Conservation (phyloP, 2,113 vertebrate genomes). For the Sphyrna mokarran region DNA sequence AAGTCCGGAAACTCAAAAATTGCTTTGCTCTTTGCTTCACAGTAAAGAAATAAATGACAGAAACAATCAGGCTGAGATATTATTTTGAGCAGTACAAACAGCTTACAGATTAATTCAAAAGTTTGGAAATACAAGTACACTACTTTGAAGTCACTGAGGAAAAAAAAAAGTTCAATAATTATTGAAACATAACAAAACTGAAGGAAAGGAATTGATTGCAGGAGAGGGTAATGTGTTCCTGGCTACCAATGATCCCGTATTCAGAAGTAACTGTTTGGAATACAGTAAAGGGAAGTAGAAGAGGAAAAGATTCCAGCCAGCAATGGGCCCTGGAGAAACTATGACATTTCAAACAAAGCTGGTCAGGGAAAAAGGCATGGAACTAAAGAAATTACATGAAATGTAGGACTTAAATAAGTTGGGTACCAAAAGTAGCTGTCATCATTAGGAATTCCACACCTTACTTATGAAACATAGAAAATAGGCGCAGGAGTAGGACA, state of each 20-base stretch:
- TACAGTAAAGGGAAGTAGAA: background rate
- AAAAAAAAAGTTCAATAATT: background rate
- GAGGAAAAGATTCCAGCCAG: background rate
- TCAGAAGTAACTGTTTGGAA: background rate
- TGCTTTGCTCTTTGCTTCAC: constrained; percentile 16
- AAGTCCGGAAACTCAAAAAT: background rate
- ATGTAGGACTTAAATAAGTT: background rate
- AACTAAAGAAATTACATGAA: background rate
- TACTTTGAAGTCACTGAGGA: background rate
- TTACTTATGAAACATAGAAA: background rate
- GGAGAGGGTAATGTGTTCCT: background rate
- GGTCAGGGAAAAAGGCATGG: background rate
- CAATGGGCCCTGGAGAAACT: background rate
- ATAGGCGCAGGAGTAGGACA: too few species aligned
- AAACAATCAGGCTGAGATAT: background rate
- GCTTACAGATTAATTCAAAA: background rate
- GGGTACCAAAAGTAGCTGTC: background rate
- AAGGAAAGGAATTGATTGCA: background rate
- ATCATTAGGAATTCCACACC: background rate
- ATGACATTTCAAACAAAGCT: background rate
- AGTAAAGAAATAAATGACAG: background rate
- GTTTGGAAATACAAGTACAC: background rate
- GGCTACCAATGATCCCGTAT: background rate
- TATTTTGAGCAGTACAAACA: background rate
- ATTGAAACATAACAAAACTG: background rate